Evolutionary conservation across 2,888 invertebrate genomes (phyloP).

Genomic region (Ptilodon capucinus): DNA sequence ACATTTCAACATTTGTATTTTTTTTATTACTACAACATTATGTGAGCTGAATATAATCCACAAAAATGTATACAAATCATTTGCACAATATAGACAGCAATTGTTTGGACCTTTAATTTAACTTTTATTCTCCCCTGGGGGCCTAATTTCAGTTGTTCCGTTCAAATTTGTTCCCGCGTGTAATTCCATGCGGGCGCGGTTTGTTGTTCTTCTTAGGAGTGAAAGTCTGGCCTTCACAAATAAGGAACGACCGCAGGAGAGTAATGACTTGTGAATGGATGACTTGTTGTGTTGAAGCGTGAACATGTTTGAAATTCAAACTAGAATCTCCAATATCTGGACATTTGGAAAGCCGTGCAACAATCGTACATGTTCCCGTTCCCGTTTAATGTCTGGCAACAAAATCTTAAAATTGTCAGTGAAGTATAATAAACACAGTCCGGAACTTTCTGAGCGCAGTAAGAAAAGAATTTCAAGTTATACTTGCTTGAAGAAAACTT

Average conservation of each 20-base stretch:
- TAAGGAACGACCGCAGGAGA: neutral
- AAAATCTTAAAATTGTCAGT: neutral
- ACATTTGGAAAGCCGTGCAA: no score
- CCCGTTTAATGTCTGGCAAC: neutral
- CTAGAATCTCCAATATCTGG: no score
- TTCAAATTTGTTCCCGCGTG: constrained; percentile 43
- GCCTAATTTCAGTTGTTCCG: constrained; percentile 38
- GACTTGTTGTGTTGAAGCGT: neutral
- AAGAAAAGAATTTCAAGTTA: constrained; percentile 20
- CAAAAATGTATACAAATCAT: constrained; percentile 2
- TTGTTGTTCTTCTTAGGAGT: constrained; percentile 27
- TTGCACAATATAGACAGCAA: constrained; percentile 25
- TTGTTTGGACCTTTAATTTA: constrained; percentile 45
- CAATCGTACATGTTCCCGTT: no score
- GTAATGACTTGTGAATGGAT: neutral
- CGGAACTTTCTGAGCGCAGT: constrained; percentile 7
- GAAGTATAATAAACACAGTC: neutral
- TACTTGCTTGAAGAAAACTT: constrained; percentile 18
- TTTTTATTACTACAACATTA: no score
- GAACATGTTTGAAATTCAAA: no score
- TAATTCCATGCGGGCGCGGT: constrained; percentile 39
- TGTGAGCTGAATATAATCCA: no score
- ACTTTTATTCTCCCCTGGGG: constrained; percentile 39
- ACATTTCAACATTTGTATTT: no score
- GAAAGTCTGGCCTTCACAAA: neutral